Evolutionary conservation across 2,797 vertebrate genomes (phyloP), one percentile per base, ranked within the genome.

Genomic region (Dallia pectoralis): DNA sequence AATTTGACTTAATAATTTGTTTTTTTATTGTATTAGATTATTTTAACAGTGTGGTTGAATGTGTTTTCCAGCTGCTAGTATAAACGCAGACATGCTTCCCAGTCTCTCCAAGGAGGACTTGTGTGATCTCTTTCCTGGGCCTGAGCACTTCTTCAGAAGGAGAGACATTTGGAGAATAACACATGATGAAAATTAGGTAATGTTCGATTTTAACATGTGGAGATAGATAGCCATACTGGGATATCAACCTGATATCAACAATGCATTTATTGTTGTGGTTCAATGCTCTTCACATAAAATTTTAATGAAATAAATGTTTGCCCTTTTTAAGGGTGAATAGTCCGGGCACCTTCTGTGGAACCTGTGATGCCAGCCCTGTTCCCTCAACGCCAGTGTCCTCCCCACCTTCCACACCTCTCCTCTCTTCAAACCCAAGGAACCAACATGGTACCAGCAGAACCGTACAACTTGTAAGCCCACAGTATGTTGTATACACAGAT

Each of bases 41-140:
- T 70, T 61, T 71, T n/a, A n/a, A 71, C 69, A 5, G 19, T 61
- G 32, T 70, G 32, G 32, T 61, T 70, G 29, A 67, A 47, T 64
- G 19, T 74, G 48, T 74, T 78, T 61, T 74, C 22, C 69, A 82
- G 72, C 66, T 74, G 80, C 74, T 63, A 77, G 74, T 79, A 71
- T 79, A 11, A 73, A 61, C 62, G 64, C 48, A 8, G 76, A 81
- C 27, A 78, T 77, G 67, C 69, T 81, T 2, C 29, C 67, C 8
- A 68, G 71, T 40, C 71, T 78, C 19, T 74, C 81, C 32, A 72
- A 75, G 62, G 72, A 81, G 30, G 74, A 74, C 30, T 40, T 83
- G 40, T 33, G 12, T 29, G 78, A 79, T 70, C 71, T 76, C 49
- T 78, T 76, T 68, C 72, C 27, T 4, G 72, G 74, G 22, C 76